Percentiles rank a stretch among this genome's conserved stretches.
phyloP scores from a whole-genome alignment of 92 coral and sea anemone genomes.

The Porites evermanni region DNA sequence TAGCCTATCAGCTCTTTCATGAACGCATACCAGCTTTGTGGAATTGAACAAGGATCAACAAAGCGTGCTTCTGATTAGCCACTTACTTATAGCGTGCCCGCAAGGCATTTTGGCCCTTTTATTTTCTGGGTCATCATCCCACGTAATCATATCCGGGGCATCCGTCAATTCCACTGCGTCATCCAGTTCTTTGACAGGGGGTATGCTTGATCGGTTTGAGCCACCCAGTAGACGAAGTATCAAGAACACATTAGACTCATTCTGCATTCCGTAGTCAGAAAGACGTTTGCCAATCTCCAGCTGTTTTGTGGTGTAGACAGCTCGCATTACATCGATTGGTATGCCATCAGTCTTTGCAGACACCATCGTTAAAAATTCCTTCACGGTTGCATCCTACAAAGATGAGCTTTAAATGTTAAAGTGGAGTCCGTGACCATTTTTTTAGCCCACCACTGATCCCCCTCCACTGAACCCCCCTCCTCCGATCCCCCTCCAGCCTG shows the following conservation, averaged over 20 bases:
- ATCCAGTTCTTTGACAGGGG: conserved; percentile 73
- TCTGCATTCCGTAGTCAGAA: conserved; percentile 66
- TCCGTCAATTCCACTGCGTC: conserved; percentile 78
- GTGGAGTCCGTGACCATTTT: no score
- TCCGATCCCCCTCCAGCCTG: no score
- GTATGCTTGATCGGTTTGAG: conserved; percentile 39
- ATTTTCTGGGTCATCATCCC: conserved; percentile 92
- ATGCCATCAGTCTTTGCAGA: conserved; percentile 50
- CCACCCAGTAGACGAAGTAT: conserved; percentile 78
- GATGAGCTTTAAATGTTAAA: not conserved
- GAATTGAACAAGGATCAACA: no score
- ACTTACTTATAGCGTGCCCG: conserved; percentile 87
- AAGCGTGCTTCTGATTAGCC: no score
- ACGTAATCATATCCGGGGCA: conserved; percentile 95
- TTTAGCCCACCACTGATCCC: no score
- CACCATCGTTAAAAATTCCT: conserved; percentile 64
- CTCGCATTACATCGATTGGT: conserved; percentile 57
- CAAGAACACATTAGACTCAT: conserved; percentile 61
- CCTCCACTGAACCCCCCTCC: no score
- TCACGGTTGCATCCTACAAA: conserved; percentile 77
- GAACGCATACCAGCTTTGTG: no score
- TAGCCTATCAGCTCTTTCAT: no score
- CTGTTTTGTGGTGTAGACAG: conserved; percentile 60
- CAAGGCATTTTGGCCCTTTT: conserved; percentile 96
- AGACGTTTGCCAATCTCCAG: conserved; percentile 64